Conservation (phyloP, 2,888 invertebrate species). For the Calameuta filiformis region DNA sequence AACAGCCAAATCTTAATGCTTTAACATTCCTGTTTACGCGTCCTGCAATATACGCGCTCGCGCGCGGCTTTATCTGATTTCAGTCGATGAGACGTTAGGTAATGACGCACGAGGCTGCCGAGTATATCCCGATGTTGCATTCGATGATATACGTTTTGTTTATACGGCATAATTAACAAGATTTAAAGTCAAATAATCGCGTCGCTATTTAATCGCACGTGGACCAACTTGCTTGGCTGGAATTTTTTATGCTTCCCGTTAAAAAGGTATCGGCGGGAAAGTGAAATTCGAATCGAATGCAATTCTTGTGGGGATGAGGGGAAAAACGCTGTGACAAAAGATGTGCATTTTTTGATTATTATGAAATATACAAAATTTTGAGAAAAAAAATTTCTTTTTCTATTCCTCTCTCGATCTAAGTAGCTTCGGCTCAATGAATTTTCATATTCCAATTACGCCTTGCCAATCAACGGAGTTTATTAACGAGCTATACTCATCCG, state of each 20-base stretch:
- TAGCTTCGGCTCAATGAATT: neutral
- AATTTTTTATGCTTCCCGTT: neutral
- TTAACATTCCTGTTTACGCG: neutral
- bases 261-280: neutral
- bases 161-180: neutral
- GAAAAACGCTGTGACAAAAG: too few relatives aligned
- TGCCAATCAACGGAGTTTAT: neutral
- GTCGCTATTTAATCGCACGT: neutral
- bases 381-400: too few relatives aligned
- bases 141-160: neutral
- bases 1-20: neutral
- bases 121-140: neutral
- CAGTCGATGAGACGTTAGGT: neutral
- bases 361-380: too few relatives aligned
- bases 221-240: neutral
- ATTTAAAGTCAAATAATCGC: neutral
- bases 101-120: conserved; percentile 1
- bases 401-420: neutral
- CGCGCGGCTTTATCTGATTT: neutral
- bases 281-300: neutral
- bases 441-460: neutral
- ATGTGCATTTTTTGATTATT: too few relatives aligned
- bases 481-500: neutral
- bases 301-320: accelerated
- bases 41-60: neutral